Evolutionary conservation across 53 echinoderm and acorn worm species (phyloP).

Genomic region (Paelopatides confundens): DNA sequence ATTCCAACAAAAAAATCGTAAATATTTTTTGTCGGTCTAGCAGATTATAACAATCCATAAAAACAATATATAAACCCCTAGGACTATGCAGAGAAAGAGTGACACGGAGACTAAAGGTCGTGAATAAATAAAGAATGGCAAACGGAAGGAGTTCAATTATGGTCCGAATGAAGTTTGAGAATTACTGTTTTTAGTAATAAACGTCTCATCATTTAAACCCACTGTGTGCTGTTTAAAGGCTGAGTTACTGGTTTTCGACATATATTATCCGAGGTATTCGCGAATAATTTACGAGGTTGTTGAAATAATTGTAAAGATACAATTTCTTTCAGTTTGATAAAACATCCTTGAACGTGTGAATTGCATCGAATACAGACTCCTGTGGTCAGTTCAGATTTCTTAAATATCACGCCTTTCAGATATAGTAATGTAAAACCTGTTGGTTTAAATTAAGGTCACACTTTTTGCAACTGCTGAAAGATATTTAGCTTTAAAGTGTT

Average conservation of each 20-base stretch:
- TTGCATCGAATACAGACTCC: neutral
- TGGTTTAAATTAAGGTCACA: neutral
- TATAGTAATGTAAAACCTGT: neutral
- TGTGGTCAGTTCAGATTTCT: slow-evolving; percentile 7
- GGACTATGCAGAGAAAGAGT: too few relatives aligned
- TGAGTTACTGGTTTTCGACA: neutral
- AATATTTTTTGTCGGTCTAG: neutral
- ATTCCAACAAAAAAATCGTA: neutral
- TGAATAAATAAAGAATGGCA: neutral
- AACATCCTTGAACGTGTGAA: slow-evolving; percentile 13
- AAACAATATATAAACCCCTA: too few relatives aligned
- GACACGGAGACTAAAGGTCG: neutral
- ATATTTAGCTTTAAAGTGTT: neutral
- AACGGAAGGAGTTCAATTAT: neutral
- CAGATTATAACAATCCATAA: too few relatives aligned
- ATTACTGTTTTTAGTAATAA: neutral
- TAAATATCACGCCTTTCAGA: neutral
- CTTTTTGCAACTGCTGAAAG: neutral
- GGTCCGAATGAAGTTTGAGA: neutral
- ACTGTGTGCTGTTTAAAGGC: neutral
- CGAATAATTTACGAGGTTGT: slow-evolving; percentile 29
- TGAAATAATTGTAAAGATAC: slow-evolving; percentile 27
- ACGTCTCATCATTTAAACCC: neutral
- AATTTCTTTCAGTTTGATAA: neutral
- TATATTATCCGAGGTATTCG: neutral